Base-by-base conservation (phyloP, 2,113 vertebrate genomes). In the Hypanus sabinus region DNA sequence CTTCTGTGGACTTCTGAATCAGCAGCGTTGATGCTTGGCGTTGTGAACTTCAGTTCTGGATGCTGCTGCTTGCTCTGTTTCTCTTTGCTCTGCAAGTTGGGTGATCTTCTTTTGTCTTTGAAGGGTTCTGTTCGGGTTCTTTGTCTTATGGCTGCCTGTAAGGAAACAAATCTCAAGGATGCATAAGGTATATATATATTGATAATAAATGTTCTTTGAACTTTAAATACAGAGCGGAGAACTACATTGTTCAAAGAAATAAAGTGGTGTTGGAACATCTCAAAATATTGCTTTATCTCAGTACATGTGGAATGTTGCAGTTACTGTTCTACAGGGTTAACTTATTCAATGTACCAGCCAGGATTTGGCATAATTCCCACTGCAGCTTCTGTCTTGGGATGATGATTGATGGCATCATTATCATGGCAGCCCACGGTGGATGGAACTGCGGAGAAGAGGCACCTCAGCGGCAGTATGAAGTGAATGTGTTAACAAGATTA, bases 401-500 rank as follows among this genome's bases (percentile, higher is more conserved):
- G 70, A 46, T 93, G 91, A 93, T 73, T 18, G 68, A 93, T 93
- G 91, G 91, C 12, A 73, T 46, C 91, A 73, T 93, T 93, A 93
- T 55, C 36, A 55, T 5, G 4, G 91, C 24, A 55, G 22, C 22
- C 68, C 91, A 73, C 68, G 55, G 70, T 73, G 70, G 22, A 93
- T 75, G 22, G 30, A 46, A 73, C 68, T 93, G 91, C 36, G 46
- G 70, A 12, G 68, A 71, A 71, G 38, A 73, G 68, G 36, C 73
- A 14, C 68, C 68, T 38, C 38, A 55, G 36, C 6, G 24, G 14
- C 91, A 93, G 90, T 38, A 18, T 71, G 65, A 12, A 38, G 91
- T 30, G 91, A 93, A 93, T 73, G 91, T 73, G 91, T 73, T 93
- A 93, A 93, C 36, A 55, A 73, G 22, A 46, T 93, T 93, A 93